These are phyloP conservation scores for Galendromus occidentalis DNA, from an alignment of 1,140 invertebrate species.

Conservation along the genomic window DNA sequence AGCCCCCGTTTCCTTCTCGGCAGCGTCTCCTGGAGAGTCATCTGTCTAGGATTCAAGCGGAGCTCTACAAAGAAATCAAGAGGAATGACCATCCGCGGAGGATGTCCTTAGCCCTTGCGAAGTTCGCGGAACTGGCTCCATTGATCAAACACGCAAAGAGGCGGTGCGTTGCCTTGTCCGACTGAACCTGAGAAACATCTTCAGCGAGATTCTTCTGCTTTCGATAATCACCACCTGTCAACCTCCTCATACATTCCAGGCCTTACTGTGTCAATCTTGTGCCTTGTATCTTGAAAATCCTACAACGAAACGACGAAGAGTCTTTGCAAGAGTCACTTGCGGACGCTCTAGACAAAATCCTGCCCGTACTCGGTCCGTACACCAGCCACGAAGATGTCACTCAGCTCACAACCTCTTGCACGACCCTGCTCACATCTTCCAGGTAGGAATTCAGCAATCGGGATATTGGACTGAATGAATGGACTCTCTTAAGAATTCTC, in stretches of 20 bases:
- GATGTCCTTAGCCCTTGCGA: background rate
- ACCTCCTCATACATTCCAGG: background rate
- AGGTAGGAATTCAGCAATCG: too few relatives aligned
- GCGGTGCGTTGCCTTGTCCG: too few relatives aligned
- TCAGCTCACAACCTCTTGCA: background rate
- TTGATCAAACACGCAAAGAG: conserved; percentile 3
- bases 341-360: background rate
- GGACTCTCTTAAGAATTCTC: too few relatives aligned
- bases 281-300: background rate
- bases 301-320: background rate
- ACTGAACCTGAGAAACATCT: too few relatives aligned
- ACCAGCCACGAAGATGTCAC: conserved; percentile 9
- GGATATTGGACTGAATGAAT: too few relatives aligned
- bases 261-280: background rate
- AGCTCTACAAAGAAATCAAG: conserved; percentile 1
- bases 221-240: too few relatives aligned
- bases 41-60: background rate
- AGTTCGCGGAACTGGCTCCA: background rate
- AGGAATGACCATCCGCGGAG: background rate
- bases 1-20: too few relatives aligned
- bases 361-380: background rate
- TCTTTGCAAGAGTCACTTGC: background rate
- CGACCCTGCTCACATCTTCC: background rate
- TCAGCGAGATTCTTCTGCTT: too few relatives aligned
- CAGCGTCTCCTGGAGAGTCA: conserved; percentile 4